Conservation (phyloP, 2,888 invertebrate species). For the Caradrina kadenii region DNA sequence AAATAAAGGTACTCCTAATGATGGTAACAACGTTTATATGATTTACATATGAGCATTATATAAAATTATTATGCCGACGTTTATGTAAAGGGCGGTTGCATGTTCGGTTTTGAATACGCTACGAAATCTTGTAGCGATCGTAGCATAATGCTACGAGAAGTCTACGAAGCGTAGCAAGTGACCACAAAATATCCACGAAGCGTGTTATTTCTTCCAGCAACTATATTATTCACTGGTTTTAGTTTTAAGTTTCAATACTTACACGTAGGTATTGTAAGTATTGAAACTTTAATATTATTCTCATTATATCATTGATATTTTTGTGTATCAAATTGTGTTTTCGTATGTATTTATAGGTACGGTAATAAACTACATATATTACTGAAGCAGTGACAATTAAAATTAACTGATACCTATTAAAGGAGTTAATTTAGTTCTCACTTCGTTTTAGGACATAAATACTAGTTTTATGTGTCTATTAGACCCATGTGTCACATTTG, state of each 20-base stretch:
- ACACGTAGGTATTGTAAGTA: no score
- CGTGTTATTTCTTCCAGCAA: not conserved
- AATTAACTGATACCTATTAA: slow-evolving; percentile 39
- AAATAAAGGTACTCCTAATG: no score
- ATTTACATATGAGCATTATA: not conserved
- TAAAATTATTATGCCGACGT: not conserved
- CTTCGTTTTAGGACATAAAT: slow-evolving; percentile 24
- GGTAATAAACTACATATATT: slow-evolving; percentile 41
- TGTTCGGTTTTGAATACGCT: slow-evolving; percentile 4
- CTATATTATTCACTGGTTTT: no score
- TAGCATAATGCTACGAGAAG: slow-evolving; percentile 47
- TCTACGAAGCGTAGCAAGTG: slow-evolving; percentile 36
- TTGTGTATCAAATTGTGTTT: not conserved
- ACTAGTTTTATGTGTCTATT: slow-evolving; percentile 44
- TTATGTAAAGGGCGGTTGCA: not conserved
- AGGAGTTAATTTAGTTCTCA: slow-evolving; percentile 45
- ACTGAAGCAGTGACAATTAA: slow-evolving; percentile 25
- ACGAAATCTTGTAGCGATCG: slow-evolving; percentile 30
- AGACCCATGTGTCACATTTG: slow-evolving; percentile 34
- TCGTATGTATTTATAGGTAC: no score
- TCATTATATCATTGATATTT: not conserved
- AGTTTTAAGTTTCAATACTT: no score
- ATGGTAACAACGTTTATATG: not conserved
- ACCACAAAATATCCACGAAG: slow-evolving; percentile 6
- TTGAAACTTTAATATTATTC: no score